These are phyloP conservation scores for Vireo griseus DNA, from an alignment of 2,797 vertebrate species.

Conservation along the genomic window DNA sequence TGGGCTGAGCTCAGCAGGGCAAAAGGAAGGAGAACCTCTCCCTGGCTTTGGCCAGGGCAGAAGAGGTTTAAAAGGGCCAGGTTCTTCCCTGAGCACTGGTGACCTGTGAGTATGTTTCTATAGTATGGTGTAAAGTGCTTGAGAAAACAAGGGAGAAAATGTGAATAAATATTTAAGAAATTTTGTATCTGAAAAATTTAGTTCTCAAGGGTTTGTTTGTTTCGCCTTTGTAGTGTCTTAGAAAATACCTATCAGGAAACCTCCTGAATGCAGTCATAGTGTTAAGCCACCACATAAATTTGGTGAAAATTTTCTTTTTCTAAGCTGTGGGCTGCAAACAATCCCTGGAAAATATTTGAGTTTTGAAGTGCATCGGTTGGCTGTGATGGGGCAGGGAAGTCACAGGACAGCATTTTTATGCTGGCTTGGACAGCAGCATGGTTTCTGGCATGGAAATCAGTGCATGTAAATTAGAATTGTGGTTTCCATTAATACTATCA, in stretches of 20 bases:
- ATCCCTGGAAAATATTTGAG: conserved; percentile 38
- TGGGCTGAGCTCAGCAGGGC: not conserved
- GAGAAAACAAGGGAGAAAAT: not conserved
- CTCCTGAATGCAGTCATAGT: not conserved
- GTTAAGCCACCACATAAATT: not conserved
- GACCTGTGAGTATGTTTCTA: not conserved
- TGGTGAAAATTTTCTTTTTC: conserved; percentile 13
- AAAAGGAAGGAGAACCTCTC: not conserved
- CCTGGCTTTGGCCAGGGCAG: not conserved
- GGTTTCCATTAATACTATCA: conserved; percentile 59
- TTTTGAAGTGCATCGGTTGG: not conserved
- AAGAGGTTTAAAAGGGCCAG: not conserved
- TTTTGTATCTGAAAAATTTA: not conserved
- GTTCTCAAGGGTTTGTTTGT: not conserved
- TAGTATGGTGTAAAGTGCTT: not conserved
- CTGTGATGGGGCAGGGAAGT: conserved; percentile 20
- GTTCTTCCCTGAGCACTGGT: not conserved
- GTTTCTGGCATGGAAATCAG: conserved; percentile 37
- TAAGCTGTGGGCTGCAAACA: not conserved
- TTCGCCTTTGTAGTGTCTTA: not conserved
- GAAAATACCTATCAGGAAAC: not conserved
- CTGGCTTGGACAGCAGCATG: not conserved
- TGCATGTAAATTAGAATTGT: conserved; percentile 48
- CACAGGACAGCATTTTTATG: conserved; percentile 15
- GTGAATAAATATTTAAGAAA: not conserved